Percentiles rank a stretch among this genome's conserved stretches.
Evolutionary conservation across 1,140 invertebrate genomes (phyloP).

Genomic region (Scaptodrosophila lebanonensis): DNA sequence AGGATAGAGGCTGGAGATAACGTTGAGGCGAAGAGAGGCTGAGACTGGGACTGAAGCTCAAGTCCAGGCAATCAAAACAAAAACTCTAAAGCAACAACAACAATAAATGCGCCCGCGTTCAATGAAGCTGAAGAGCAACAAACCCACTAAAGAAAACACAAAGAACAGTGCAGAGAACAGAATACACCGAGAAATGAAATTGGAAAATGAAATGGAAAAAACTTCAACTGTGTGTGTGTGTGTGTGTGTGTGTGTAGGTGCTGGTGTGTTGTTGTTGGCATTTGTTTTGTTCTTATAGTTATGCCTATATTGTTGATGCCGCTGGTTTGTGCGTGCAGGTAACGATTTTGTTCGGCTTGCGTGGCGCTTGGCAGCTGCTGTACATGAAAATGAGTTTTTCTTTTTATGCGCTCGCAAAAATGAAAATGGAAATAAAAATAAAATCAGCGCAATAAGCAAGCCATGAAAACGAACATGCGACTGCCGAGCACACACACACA

Average conservation of each 20-base stretch:
- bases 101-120: slow-evolving; percentile 54
- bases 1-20: too few relatives aligned
- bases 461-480: slow-evolving; percentile 59
- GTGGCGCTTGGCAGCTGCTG: slow-evolving; percentile 56
- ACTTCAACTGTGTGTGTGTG: slow-evolving; percentile 23
- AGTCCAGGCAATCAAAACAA: not conserved
- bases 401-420: slow-evolving; percentile 55
- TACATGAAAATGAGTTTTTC: slow-evolving; percentile 69
- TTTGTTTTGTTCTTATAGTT: not conserved
- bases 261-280: slow-evolving; percentile 4
- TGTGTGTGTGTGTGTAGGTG: slow-evolving; percentile 12
- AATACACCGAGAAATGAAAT: slow-evolving; percentile 41
- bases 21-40: too few relatives aligned
- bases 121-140: slow-evolving; percentile 67
- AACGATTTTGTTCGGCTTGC: slow-evolving; percentile 26
- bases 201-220: slow-evolving; percentile 73
- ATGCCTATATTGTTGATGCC: too few relatives aligned
- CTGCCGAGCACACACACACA: not conserved
- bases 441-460: slow-evolving; percentile 70
- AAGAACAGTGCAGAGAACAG: slow-evolving; percentile 1
- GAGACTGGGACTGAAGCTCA: too few relatives aligned
- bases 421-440: slow-evolving; percentile 42
- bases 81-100: slow-evolving; percentile 16
- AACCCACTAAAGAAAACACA: not conserved
- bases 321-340: slow-evolving; percentile 15